Evolutionary conservation across 30 jellyfish, hydroid and myxozoan species (phyloP).

Genomic region (Clytia hemisphaerica): DNA sequence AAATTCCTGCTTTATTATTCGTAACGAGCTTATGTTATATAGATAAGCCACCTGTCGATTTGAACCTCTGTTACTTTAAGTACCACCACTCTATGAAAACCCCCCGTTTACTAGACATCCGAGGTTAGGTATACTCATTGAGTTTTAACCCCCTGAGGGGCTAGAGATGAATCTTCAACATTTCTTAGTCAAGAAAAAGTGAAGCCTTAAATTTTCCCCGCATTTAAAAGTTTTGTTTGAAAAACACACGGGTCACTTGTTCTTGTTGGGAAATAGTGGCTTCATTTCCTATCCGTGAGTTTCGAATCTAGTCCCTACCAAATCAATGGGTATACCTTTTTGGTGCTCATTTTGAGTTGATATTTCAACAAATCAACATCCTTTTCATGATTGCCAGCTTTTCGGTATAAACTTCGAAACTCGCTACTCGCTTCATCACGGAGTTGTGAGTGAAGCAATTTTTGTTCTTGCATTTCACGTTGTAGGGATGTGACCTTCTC

Average conservation of each 20-base stretch:
- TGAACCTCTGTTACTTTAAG: too few species aligned
- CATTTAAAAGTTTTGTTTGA: not conserved
- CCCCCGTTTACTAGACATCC: too few species aligned
- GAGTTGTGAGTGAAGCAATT: conserved; percentile 38
- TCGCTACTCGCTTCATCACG: conserved; percentile 80
- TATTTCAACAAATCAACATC: conserved; percentile 56
- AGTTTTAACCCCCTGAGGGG: too few species aligned
- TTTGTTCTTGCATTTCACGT: conserved; percentile 48
- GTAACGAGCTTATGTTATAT: too few species aligned
- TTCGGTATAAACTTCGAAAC: conserved; percentile 57
- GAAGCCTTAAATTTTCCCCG: too few species aligned
- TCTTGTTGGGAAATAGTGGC: not conserved
- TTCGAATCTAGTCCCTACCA: not conserved
- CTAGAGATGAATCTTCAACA: too few species aligned
- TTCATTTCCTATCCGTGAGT: too few species aligned
- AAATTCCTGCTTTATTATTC: too few species aligned
- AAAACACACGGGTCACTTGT: too few species aligned
- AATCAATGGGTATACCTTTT: conserved; percentile 38
- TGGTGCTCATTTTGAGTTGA: conserved; percentile 43
- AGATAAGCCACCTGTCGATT: too few species aligned
- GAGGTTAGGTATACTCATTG: too few species aligned
- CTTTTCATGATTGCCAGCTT: conserved; percentile 40
- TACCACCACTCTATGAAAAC: too few species aligned
- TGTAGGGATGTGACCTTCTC: conserved; percentile 42
- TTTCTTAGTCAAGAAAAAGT: not conserved